Evolutionary conservation across 2,888 invertebrate genomes (phyloP), one percentile per base, ranked within the genome.

Genomic region (Clivina fossor): DNA sequence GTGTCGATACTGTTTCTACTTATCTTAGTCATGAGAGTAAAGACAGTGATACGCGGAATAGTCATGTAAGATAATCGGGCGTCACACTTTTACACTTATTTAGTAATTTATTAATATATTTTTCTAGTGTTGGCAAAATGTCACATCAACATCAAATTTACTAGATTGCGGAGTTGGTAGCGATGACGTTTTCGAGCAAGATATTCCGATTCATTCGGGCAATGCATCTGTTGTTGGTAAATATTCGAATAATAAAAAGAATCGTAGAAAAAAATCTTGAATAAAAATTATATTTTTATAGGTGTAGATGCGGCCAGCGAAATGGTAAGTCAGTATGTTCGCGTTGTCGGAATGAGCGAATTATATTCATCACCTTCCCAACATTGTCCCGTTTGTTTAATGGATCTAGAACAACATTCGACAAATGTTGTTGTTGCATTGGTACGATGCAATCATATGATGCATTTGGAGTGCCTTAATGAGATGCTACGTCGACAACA

Each of bases 1-100:
- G 90, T 70, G 85, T 91, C 33, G 92, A 92, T 71, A 92, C 92
- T 8, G 89, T 92, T 22, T 91, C 91, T 56, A 92, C 92, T 0
- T 92, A 92, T 78, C 80, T 92, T 64, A 91, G 91, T 70, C 90
- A 87, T 62, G 90, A 90, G 73, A 90, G 88, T 76, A 84, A 86
- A 70, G 85, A 84, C 60, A 84, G 85, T 66, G 55, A 55, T 40
- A 13, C 38, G 3, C 22, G 38, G 20, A 54, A n/a, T 38, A 28
- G 20, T 15, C 55, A 47, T 8, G 55, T 53, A 53, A 19, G 38
- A 1, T 16, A 5, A n/a, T n/a, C n/a, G n/a, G n/a, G n/a, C n/a
- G n/a, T n/a, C n/a, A n/a, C n/a, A n/a, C n/a, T n/a, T n/a, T 8
- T 26, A 5, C 28, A 5, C 28, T 8, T 26, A 26, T 8, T 26